phyloP scores from a whole-genome alignment of 2,888 invertebrate genomes.

The Spodoptera littoralis region DNA sequence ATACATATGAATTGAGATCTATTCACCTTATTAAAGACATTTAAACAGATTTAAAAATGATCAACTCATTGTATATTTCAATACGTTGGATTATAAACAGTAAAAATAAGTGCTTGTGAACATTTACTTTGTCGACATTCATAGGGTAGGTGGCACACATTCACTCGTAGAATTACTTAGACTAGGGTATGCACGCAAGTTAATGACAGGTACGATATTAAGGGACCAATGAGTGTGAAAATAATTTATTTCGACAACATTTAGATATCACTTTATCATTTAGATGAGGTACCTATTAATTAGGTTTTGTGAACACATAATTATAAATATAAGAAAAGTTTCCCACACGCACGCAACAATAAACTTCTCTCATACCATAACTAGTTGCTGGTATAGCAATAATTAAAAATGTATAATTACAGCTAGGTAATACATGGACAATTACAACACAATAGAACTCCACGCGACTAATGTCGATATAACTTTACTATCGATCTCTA shows the following conservation, averaged over 20 bases:
- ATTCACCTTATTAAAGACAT: neutral
- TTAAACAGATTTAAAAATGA: constrained; percentile 4
- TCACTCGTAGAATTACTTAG: neutral
- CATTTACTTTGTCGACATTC: constrained; percentile 2
- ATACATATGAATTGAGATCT: constrained; percentile 17
- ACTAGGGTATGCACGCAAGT: neutral
- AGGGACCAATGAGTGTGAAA: constrained; percentile 6
- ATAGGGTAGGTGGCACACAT: constrained; percentile 1
- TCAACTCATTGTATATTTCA: constrained; percentile 13
- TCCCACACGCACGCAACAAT: constrained; percentile 29
- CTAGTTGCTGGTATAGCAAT: constrained; percentile 9
- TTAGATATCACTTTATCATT: constrained; percentile 23
- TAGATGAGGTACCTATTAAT: constrained; percentile 25
- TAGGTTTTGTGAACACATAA: constrained; percentile 49
- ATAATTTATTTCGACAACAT: constrained; percentile 14
- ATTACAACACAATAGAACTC: constrained; percentile 18
- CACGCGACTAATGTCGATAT: constrained; percentile 30
- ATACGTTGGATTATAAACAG: constrained; percentile 22
- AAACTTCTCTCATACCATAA: constrained; percentile 12
- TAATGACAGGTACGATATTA: neutral
- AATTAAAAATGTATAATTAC: constrained; percentile 26
- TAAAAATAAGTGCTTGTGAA: constrained; percentile 13
- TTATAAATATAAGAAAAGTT: constrained; percentile 34
- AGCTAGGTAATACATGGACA: constrained; percentile 27
- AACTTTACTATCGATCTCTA: constrained; percentile 15